Conservation (phyloP, 2,888 invertebrate species). For the Xestia xanthographa region DNA sequence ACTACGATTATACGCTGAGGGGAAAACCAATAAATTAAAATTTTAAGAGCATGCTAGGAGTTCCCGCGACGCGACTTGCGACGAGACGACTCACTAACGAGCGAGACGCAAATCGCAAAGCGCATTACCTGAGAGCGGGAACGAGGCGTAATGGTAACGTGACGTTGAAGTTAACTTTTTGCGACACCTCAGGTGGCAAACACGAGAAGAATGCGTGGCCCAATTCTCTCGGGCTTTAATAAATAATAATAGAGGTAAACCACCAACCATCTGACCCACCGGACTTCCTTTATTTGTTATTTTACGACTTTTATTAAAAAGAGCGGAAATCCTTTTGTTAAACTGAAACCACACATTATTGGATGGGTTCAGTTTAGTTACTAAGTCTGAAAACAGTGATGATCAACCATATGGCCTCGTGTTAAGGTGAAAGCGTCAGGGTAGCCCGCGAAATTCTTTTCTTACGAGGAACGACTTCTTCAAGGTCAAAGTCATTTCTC, state of each 20-base stretch:
- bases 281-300: slow-evolving; percentile 29
- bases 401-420: not conserved
- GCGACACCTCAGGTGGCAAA: not conserved
- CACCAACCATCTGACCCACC: not conserved
- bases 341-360: not conserved
- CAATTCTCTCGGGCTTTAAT: not conserved
- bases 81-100: not conserved
- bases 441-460: too few species aligned
- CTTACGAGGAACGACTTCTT: too few species aligned
- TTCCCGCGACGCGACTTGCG: not conserved
- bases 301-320: slow-evolving; percentile 28
- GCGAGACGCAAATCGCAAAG: not conserved
- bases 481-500: too few species aligned
- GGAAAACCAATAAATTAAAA: not conserved
- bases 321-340: slow-evolving; percentile 15
- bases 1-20: not conserved
- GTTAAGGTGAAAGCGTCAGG: too few species aligned
- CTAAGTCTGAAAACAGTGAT: not conserved
- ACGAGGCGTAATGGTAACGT: not conserved
- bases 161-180: not conserved
- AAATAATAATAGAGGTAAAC: slow-evolving; percentile 9
- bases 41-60: not conserved
- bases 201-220: not conserved
- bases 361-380: not conserved
- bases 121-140: too few species aligned